These are phyloP conservation scores for Tiliqua scincoides DNA, from an alignment of 2,113 vertebrate genomes.

Conservation along the genomic window DNA sequence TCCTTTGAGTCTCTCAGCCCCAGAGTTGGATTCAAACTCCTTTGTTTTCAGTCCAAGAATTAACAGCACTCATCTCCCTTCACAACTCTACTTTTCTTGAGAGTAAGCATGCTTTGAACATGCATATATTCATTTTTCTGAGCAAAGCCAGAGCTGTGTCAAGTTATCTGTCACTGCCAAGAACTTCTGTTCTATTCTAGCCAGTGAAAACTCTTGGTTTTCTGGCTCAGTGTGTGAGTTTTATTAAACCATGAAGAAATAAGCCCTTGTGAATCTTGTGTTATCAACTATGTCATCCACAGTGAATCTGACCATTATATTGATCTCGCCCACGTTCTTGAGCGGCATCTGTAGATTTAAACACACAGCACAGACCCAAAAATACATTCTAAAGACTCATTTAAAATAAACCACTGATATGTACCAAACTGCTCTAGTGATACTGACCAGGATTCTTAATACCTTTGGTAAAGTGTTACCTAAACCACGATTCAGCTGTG, in stretches of 20 bases:
- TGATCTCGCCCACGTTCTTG: constrained; percentile 32
- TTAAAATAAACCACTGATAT: not conserved
- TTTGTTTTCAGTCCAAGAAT: not conserved
- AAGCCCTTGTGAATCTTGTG: not conserved
- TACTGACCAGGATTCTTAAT: not conserved
- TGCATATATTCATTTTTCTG: not conserved
- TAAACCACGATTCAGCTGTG: not conserved
- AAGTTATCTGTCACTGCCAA: not conserved
- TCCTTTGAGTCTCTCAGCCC: not conserved
- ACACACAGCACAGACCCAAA: not conserved
- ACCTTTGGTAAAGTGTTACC: not conserved
- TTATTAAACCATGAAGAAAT: not conserved
- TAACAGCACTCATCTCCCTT: not conserved
- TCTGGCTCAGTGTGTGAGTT: not conserved
- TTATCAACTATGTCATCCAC: too few species aligned
- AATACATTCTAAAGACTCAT: not conserved
- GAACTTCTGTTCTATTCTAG: not conserved
- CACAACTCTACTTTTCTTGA: not conserved
- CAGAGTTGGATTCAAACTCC: not conserved
- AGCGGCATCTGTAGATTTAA: not conserved
- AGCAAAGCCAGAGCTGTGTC: not conserved
- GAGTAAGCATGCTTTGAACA: not conserved
- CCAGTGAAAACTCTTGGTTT: not conserved
- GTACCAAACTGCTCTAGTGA: not conserved
- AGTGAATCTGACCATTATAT: not conserved